These are phyloP conservation scores for Ernsta delagoae DNA, from an alignment of 2,888 invertebrate species.

Conservation along the genomic window DNA sequence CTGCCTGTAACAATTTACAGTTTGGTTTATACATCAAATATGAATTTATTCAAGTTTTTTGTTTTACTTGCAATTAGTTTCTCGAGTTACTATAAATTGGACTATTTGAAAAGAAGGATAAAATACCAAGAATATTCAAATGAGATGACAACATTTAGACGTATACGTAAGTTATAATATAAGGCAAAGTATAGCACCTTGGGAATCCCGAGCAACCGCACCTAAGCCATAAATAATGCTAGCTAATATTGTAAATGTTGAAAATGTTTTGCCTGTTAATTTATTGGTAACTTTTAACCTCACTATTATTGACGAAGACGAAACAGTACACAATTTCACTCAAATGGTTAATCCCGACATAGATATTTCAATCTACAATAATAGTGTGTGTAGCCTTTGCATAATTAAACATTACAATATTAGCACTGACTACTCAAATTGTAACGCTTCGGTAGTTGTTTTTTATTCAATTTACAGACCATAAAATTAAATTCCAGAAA, in stretches of 20 bases:
- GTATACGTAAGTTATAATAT: background rate
- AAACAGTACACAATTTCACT: background rate
- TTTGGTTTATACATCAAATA: slow-evolving; percentile 21
- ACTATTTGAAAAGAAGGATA: no score
- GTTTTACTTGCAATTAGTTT: no score
- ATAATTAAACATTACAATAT: background rate
- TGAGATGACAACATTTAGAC: background rate
- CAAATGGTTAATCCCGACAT: background rate
- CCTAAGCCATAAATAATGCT: background rate
- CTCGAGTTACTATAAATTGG: no score
- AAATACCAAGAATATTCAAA: background rate
- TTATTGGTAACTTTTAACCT: background rate
- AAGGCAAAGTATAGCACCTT: background rate
- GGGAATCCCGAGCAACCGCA: background rate
- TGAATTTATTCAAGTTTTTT: no score
- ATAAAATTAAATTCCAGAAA: background rate
- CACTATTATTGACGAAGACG: background rate
- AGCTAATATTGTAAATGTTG: background rate
- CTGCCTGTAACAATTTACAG: slow-evolving; percentile 16
- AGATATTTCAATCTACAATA: background rate
- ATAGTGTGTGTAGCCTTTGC: background rate
- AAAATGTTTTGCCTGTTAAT: background rate
- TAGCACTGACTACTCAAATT: background rate
- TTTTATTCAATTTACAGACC: background rate
- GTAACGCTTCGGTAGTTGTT: background rate